Percentiles rank a stretch among this genome's conserved stretches.
These are phyloP conservation scores for Gymnothorax reevesii DNA, from an alignment of 2,797 vertebrate genomes.

Conservation along the genomic window DNA sequence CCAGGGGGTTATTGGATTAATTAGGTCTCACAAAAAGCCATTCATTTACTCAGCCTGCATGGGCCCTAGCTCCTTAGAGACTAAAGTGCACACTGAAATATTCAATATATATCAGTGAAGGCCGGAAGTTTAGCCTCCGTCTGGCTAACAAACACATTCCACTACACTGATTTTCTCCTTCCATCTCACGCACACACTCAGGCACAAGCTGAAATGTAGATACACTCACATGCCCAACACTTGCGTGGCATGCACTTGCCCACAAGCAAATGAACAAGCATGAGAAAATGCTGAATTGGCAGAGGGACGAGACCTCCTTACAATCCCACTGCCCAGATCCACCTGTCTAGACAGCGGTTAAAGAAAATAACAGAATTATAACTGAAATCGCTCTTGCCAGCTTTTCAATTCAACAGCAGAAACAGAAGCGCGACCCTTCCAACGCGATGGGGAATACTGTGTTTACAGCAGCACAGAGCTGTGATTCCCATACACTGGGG, in stretches of 20 bases:
- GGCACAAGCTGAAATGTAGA: background rate
- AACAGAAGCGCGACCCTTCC: background rate
- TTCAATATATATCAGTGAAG: slow-evolving; percentile 4
- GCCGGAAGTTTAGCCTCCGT: slow-evolving; percentile 7
- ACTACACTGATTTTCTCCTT: background rate
- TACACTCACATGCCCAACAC: background rate
- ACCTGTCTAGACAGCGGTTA: background rate
- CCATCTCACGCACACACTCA: background rate
- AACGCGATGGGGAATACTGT: slow-evolving; percentile 7
- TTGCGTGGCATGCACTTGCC: background rate
- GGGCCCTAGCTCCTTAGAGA: background rate
- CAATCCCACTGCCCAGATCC: background rate
- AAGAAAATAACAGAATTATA: background rate
- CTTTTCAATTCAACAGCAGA: background rate
- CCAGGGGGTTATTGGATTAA: slow-evolving; percentile 3
- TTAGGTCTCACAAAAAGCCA: slow-evolving; percentile 1
- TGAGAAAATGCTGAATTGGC: background rate
- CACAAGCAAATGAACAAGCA: background rate
- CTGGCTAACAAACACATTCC: background rate
- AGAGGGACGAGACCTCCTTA: background rate
- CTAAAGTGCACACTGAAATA: slow-evolving; percentile 14
- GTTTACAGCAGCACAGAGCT: background rate
- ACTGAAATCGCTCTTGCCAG: background rate
- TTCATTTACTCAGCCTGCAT: slow-evolving; percentile 3
- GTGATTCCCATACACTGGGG: slow-evolving; percentile 13